Base-by-base conservation (phyloP, 2,113 vertebrate genomes). In the Oryzias melastigma region DNA sequence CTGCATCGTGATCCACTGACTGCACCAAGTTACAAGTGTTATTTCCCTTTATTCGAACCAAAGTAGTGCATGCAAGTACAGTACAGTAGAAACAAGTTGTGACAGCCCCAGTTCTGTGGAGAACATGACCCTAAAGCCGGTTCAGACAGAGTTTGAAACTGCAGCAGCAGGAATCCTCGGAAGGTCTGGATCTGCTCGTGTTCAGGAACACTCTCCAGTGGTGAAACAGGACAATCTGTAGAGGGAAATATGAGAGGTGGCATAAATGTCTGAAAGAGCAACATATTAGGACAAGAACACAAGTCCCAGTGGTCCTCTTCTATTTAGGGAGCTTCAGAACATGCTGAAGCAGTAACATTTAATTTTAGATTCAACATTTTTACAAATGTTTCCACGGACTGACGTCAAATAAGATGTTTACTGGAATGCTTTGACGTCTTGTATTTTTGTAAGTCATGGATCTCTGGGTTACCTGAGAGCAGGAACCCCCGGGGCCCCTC, bases 41-140 rank as follows among this genome's bases (percentile, higher is more conserved):
- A 20, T 52, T 43, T 58, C 18, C 44, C 72, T 62, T 82, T 72
- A 59, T 59, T 70, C 65, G 65, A 48, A 70, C 7, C 22, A 60
- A 16, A 43, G 27, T 60, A 73, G 58, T 72, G 55, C 66, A 80
- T 83, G 80, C 75, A 83, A 57, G 60, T 50, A 74, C 46, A 75
- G 52, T 53, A 68, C 29, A 24, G 46, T 47, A 45, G 1, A 16
- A 45, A 44, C 52, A 52, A 22, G 10, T 5, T 3, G 43, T 2
- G 22, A 56, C 54, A 51, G 29, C 62, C 4, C 58, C 0, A 5
- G n/a, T n/a, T 47, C 17, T 15, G 7, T 18, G 13, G 1, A 5
- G 7, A 46, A 58, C 47, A 8, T 56, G 78, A 57, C 53, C 76
- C 51, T 65, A 53, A 69, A 84, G 59, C 22, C 45, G 63, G 51